phyloP scores from a whole-genome alignment of 2,797 vertebrate species.

The Poecilia wingei region DNA sequence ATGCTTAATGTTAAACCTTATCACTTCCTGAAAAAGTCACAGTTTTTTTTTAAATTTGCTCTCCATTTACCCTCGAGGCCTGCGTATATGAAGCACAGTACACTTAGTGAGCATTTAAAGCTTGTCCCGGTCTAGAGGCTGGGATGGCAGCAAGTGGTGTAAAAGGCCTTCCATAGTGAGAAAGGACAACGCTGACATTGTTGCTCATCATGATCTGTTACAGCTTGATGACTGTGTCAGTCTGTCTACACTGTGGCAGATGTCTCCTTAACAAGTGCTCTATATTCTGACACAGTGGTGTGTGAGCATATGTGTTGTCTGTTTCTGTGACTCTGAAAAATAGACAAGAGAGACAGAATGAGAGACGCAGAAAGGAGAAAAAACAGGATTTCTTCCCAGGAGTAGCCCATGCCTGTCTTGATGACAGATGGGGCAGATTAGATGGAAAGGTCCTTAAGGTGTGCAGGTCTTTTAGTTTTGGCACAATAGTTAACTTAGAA shows the following conservation, averaged over 20 bases:
- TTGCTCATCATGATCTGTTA: constrained; percentile 55
- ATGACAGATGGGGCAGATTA: constrained; percentile 73
- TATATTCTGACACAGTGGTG: constrained; percentile 31
- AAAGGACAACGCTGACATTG: constrained; percentile 51
- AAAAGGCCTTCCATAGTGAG: constrained; percentile 29
- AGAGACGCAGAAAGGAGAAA: constrained; percentile 57
- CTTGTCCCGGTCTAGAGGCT: constrained; percentile 28
- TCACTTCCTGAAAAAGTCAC: constrained; percentile 5
- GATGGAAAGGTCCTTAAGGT: constrained; percentile 55
- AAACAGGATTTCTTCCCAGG: constrained; percentile 47
- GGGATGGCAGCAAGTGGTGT: constrained; percentile 21
- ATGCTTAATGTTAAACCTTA: constrained; percentile 4
- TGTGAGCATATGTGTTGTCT: constrained; percentile 22
- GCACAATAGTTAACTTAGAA: constrained; percentile 43
- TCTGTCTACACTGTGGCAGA: constrained; percentile 53
- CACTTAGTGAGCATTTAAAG: constrained; percentile 13
- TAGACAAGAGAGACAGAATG: constrained; percentile 43
- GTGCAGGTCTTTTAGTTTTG: constrained; percentile 45
- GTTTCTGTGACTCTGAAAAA: constrained; percentile 28
- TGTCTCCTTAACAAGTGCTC: constrained; percentile 58
- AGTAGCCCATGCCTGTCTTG: constrained; percentile 69
- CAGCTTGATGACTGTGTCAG: constrained; percentile 56
- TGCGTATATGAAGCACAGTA: constrained; percentile 14
- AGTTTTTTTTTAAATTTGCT: constrained; percentile 22
- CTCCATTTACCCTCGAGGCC: constrained; percentile 19